Evolutionary conservation across 2,113 vertebrate species (phyloP).

Genomic region (Hiodon alosoides): DNA sequence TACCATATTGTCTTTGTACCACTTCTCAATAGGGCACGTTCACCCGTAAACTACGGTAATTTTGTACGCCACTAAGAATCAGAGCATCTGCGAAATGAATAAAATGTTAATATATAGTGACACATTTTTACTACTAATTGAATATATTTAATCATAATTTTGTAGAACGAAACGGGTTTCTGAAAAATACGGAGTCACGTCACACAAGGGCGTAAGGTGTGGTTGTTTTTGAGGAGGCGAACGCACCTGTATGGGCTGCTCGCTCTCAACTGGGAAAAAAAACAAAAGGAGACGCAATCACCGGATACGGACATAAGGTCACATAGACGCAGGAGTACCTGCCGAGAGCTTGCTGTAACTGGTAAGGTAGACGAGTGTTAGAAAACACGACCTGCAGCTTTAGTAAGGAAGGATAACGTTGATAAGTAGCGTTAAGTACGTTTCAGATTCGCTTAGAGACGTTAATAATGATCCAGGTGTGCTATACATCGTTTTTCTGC

Average conservation of each 20-base stretch:
- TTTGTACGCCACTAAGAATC: no score
- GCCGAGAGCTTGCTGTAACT: neutral
- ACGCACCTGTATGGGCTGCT: conserved; percentile 2
- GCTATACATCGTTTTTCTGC: neutral
- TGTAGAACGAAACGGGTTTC: neutral
- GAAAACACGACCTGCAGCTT: no score
- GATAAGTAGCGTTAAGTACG: no score
- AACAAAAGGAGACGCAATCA: neutral
- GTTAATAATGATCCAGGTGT: conserved; percentile 29
- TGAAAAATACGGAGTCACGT: conserved; percentile 14
- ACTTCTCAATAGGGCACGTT: no score
- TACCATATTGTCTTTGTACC: no score
- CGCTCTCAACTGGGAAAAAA: neutral
- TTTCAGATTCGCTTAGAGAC: neutral
- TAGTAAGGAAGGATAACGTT: no score
- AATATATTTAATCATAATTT: neutral
- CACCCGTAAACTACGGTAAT: no score
- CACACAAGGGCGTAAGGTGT: conserved; percentile 23
- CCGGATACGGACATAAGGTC: neutral
- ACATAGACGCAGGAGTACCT: neutral
- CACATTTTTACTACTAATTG: no score
- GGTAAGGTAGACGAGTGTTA: no score
- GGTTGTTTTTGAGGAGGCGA: neutral
- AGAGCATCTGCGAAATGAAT: no score
- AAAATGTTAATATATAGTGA: no score